Conservation (phyloP, 2,888 invertebrate genomes). For the Margaritifera margaritifera region DNA sequence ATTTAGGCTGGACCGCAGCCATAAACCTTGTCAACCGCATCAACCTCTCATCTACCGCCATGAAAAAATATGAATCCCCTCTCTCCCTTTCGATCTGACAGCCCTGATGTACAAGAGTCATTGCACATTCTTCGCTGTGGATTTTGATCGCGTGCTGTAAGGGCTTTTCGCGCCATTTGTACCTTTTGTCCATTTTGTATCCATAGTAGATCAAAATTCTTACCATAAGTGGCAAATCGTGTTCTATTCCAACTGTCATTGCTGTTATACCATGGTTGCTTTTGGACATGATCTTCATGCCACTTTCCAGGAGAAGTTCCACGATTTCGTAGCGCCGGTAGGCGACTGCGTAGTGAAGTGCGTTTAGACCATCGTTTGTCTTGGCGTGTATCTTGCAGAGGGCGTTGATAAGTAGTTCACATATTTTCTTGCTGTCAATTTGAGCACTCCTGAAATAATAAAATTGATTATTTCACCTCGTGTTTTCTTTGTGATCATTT, state of each 20-base stretch:
- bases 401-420: conserved; percentile 61
- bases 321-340: conserved; percentile 62
- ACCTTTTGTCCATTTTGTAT: conserved; percentile 60
- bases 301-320: conserved; percentile 56
- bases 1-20: conserved; percentile 54
- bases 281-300: conserved; percentile 55
- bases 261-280: conserved; percentile 63
- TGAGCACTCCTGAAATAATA: conserved; percentile 60
- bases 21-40: conserved; percentile 54
- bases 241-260: conserved; percentile 66
- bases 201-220: conserved; percentile 61
- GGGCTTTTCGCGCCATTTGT: conserved; percentile 64
- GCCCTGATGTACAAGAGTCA: conserved; percentile 64
- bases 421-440: conserved; percentile 59
- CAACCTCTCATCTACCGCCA: conserved; percentile 61
- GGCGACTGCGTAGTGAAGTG: conserved; percentile 64
- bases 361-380: conserved; percentile 61
- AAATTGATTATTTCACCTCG: background rate
- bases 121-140: conserved; percentile 63
- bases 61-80: conserved; percentile 55
- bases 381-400: conserved; percentile 62
- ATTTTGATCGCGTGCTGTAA: conserved; percentile 64
- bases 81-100: conserved; percentile 47
- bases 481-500: too few relatives aligned
- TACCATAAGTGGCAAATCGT: conserved; percentile 62